A percentile compares a stretch with the other conserved stretches of the same genome.
Conservation (phyloP, 2,797 vertebrate species). For the Syngnathus acus region DNA sequence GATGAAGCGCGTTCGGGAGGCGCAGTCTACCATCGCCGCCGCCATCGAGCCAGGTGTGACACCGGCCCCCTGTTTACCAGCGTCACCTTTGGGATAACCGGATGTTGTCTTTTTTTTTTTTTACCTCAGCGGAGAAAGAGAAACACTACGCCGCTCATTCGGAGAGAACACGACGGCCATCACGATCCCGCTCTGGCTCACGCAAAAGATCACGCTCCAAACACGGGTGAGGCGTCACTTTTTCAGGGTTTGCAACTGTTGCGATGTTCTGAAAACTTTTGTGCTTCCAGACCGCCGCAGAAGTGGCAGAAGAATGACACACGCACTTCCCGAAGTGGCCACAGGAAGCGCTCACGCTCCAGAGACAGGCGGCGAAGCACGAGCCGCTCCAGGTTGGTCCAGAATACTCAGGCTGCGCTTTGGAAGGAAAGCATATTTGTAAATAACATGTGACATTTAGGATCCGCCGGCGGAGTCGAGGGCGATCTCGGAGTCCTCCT, state of each 20-base stretch:
- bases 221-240: constrained; percentile 70
- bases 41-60: constrained; percentile 88
- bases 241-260: too few relatives aligned
- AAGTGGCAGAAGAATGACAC: constrained; percentile 71
- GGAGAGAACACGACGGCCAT: constrained; percentile 50
- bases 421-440: background rate
- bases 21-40: constrained; percentile 91
- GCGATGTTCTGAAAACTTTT: background rate
- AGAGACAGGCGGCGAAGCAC: constrained; percentile 74
- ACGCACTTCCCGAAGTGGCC: constrained; percentile 71
- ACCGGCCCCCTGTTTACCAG: background rate
- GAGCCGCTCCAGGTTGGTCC: constrained; percentile 79
- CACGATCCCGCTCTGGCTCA: constrained; percentile 77
- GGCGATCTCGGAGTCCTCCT: constrained; percentile 77
- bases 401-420: background rate
- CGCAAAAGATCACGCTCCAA: constrained; percentile 83
- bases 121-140: constrained; percentile 47
- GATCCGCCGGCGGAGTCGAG: constrained; percentile 78
- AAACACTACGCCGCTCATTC: constrained; percentile 63
- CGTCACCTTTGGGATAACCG: background rate
- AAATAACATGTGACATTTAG: constrained; percentile 47
- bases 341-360: constrained; percentile 80
- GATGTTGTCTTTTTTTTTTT: background rate
- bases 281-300: constrained; percentile 62
- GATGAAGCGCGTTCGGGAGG: constrained; percentile 95